A percentile compares a stretch with the other conserved stretches of the same genome.
Conservation (phyloP, 2,888 invertebrate genomes). For the Ennomos fuscantarius region DNA sequence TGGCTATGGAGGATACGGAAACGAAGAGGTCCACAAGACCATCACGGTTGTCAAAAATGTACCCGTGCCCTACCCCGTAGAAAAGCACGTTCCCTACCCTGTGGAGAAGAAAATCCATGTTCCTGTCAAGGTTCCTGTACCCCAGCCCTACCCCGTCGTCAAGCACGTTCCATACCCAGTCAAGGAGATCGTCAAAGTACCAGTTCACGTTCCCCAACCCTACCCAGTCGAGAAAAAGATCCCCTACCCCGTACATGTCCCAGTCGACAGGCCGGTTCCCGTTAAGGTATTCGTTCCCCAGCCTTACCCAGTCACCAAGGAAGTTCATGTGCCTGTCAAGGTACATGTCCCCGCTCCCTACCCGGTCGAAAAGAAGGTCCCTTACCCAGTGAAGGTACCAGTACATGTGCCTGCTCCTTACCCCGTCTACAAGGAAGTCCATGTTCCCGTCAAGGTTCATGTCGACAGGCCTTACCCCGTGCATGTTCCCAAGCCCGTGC, state of each 20-base stretch:
- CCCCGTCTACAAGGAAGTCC: slow-evolving; percentile 86
- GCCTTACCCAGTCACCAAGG: slow-evolving; percentile 86
- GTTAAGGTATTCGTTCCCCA: slow-evolving; percentile 84
- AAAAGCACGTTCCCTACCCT: slow-evolving; percentile 88
- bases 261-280: slow-evolving; percentile 80
- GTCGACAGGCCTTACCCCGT: slow-evolving; percentile 88
- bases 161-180: slow-evolving; percentile 88
- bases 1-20: slow-evolving; percentile 57
- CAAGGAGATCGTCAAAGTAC: slow-evolving; percentile 86
- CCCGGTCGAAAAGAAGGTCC: slow-evolving; percentile 88
- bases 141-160: slow-evolving; percentile 88
- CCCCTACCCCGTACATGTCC: slow-evolving; percentile 83
- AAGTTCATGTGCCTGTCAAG: slow-evolving; percentile 87
- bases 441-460: slow-evolving; percentile 86
- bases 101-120: slow-evolving; percentile 87
- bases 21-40: slow-evolving; percentile 87
- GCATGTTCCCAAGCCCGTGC: slow-evolving; percentile 85
- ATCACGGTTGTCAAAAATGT: slow-evolving; percentile 91
- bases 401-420: slow-evolving; percentile 87
- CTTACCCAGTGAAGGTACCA: slow-evolving; percentile 87
- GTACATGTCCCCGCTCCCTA: slow-evolving; percentile 89
- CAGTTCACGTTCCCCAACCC: slow-evolving; percentile 87
- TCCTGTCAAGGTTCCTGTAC: slow-evolving; percentile 87
- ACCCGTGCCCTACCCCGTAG: slow-evolving; percentile 89
- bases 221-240: slow-evolving; percentile 88